Percentiles rank a stretch among this genome's conserved stretches.
Evolutionary conservation across 2,113 vertebrate genomes (phyloP).

Genomic region (Astatotilapia flaviijosephi): DNA sequence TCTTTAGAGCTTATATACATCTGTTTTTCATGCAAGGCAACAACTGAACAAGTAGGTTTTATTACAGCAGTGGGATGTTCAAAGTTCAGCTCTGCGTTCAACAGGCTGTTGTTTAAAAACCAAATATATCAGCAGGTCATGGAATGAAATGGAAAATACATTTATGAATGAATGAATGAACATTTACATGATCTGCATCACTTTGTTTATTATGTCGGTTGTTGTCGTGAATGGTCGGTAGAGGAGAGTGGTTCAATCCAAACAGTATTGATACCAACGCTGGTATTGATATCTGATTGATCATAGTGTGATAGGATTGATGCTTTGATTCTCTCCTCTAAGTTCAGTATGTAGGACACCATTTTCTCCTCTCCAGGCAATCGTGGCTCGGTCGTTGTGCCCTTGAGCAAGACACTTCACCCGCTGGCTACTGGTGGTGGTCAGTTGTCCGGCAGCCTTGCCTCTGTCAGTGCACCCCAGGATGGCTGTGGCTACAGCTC

Average conservation of each 20-base stretch:
- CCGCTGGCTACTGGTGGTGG: not conserved
- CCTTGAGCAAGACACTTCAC: not conserved
- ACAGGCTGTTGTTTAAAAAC: not conserved
- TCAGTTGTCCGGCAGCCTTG: accelerated
- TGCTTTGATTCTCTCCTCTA: not conserved
- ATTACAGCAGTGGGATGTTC: not conserved
- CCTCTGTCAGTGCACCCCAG: not conserved
- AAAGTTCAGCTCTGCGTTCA: not conserved
- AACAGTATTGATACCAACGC: not conserved
- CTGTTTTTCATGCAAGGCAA: not conserved
- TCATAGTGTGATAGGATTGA: not conserved
- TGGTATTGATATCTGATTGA: not conserved
- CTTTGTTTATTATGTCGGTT: not conserved
- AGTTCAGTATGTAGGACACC: not conserved
- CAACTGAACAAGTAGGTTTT: not conserved
- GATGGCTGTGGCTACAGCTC: not conserved
- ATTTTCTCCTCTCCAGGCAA: not conserved
- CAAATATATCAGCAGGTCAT: not conserved
- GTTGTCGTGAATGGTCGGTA: not conserved
- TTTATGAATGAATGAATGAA: not conserved
- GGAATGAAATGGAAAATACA: not conserved
- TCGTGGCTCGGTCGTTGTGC: accelerated
- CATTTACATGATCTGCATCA: not conserved
- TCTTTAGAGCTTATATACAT: not conserved
- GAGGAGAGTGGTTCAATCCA: not conserved